These are phyloP conservation scores for Chloroclysta siterata DNA, from an alignment of 2,888 invertebrate species.

Conservation along the genomic window DNA sequence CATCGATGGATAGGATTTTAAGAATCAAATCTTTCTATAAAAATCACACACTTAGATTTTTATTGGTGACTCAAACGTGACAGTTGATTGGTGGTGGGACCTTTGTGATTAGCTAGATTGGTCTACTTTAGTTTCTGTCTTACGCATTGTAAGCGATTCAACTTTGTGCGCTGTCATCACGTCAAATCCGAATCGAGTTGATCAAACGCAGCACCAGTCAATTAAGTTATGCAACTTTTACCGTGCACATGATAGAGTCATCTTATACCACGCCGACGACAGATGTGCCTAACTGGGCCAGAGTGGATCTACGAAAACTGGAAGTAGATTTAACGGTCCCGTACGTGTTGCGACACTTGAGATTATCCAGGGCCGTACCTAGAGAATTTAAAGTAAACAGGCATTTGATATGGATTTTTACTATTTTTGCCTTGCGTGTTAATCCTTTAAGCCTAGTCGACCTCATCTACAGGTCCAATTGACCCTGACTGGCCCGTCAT, in stretches of 20 bases:
- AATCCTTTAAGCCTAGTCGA: no score
- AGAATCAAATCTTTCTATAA: no score
- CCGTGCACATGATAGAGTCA: conserved; percentile 24
- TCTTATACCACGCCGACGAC: conserved; percentile 34
- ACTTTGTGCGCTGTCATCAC: background rate
- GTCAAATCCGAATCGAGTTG: conserved; percentile 24
- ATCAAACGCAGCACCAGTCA: conserved; percentile 31
- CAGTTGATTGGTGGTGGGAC: no score
- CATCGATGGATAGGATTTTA: no score
- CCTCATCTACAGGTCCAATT: no score
- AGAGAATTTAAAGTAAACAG: background rate
- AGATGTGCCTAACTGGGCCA: conserved; percentile 56
- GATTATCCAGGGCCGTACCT: conserved; percentile 12
- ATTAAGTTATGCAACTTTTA: conserved; percentile 40
- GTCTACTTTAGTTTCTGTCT: no score
- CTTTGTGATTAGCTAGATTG: no score
- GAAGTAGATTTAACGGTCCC: conserved; percentile 64
- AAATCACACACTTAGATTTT: no score
- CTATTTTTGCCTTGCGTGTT: no score
- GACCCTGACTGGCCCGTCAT: no score
- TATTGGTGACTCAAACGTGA: no score
- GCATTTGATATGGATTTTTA: no score
- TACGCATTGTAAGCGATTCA: background rate
- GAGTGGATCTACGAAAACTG: conserved; percentile 59
- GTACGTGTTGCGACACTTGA: conserved; percentile 30